Percentiles rank a stretch among this genome's conserved stretches.
Conservation (phyloP, 2,113 vertebrate genomes). For the Labeo rohita region DNA sequence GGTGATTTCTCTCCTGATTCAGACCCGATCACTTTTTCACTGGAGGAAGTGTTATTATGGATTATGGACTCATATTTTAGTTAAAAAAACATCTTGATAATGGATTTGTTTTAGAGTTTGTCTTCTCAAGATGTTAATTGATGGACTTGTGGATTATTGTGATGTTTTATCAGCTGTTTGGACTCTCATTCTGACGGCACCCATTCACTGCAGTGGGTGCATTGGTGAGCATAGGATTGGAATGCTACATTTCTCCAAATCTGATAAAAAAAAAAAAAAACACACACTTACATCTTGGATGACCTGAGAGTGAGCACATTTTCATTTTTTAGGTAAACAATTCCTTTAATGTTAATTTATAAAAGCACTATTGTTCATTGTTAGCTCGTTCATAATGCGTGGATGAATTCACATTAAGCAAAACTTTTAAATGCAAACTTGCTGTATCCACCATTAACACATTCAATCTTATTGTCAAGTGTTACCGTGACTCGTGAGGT, state of each 20-base stretch:
- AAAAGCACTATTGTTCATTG: not conserved
- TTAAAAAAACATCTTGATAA: no score
- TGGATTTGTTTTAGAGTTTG: no score
- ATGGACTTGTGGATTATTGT: not conserved
- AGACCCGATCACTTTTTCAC: not conserved
- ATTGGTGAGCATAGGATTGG: not conserved
- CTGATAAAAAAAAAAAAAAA: not conserved
- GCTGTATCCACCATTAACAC: not conserved
- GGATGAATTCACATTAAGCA: not conserved
- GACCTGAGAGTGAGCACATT: not conserved
- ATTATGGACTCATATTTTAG: no score
- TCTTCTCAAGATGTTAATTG: not conserved
- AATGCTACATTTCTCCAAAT: not conserved
- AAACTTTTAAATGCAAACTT: not conserved
- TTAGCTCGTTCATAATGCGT: not conserved
- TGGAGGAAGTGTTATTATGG: no score
- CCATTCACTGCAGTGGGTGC: not conserved
- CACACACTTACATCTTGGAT: not conserved
- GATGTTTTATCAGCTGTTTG: not conserved
- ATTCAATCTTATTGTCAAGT: not conserved
- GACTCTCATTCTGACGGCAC: not conserved
- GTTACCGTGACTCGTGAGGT: not conserved
- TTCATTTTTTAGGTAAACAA: not conserved
- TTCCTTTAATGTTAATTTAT: not conserved
- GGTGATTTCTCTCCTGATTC: not conserved